Evolutionary conservation across 2,797 vertebrate species (phyloP).

Genomic region (Megalops cyprinoides): DNA sequence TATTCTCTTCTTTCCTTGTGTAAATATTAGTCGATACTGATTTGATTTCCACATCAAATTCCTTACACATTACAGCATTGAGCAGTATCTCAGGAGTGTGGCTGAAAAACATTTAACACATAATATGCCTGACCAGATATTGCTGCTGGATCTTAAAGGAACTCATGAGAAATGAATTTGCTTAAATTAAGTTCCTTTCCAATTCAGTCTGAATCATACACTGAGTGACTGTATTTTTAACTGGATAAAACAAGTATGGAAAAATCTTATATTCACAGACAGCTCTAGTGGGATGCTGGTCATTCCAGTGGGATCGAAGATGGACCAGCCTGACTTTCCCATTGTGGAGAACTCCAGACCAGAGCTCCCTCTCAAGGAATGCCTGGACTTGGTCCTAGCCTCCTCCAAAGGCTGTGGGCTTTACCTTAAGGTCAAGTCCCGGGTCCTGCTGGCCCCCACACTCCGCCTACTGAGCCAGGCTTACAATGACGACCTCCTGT

Average conservation of each 20-base stretch:
- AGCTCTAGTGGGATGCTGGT: slow-evolving; percentile 72
- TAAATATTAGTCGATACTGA: too few relatives aligned
- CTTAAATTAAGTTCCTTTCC: too few relatives aligned
- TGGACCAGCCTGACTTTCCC: slow-evolving; percentile 43
- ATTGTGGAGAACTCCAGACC: slow-evolving; percentile 49
- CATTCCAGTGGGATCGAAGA: slow-evolving; percentile 53
- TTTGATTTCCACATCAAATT: neutral
- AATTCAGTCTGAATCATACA: too few relatives aligned
- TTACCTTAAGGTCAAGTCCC: slow-evolving; percentile 62
- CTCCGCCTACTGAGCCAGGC: slow-evolving; percentile 62
- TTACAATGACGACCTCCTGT: slow-evolving; percentile 58
- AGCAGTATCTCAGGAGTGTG: too few relatives aligned
- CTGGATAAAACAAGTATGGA: neutral
- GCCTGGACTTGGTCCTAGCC: slow-evolving; percentile 58
- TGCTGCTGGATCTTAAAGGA: too few relatives aligned
- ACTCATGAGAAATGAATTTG: too few relatives aligned
- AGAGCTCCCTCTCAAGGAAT: slow-evolving; percentile 54
- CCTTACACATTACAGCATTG: neutral
- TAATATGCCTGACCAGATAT: too few relatives aligned
- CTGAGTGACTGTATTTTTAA: too few relatives aligned
- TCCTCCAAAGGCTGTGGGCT: slow-evolving; percentile 64
- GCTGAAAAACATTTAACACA: too few relatives aligned
- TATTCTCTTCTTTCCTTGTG: too few relatives aligned
- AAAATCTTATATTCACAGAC: slow-evolving; percentile 56
- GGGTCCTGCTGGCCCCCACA: slow-evolving; percentile 64